A percentile compares a stretch with the other conserved stretches of the same genome.
phyloP scores from a whole-genome alignment of 2,113 vertebrate species.

The Hystrix cristata region DNA sequence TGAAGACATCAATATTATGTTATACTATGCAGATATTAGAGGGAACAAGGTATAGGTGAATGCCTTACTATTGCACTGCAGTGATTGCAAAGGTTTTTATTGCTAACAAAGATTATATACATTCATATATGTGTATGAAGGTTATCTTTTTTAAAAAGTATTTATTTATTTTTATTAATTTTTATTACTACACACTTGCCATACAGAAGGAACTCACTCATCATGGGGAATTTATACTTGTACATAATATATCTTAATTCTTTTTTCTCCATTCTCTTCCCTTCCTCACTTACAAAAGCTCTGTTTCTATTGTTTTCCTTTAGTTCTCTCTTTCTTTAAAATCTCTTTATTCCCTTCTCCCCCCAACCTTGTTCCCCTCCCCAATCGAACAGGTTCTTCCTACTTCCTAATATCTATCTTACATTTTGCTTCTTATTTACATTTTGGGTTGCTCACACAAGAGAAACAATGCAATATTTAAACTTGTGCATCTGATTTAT shows the following conservation, averaged over 20 bases:
- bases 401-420: background rate
- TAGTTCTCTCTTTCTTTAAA: background rate
- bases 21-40: background rate
- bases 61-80: accelerated
- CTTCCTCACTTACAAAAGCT: background rate
- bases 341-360: background rate
- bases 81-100: background rate
- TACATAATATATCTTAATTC: background rate
- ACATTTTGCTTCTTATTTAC: background rate
- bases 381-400: background rate
- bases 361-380: background rate
- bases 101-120: background rate
- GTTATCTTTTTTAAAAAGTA: background rate
- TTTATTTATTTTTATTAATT: background rate
- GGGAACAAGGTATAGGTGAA: accelerated
- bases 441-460: background rate
- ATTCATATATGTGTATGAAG: too few species aligned
- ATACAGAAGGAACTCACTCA: background rate
- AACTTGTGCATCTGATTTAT: background rate
- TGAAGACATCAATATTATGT: background rate
- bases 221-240: background rate
- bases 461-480: background rate
- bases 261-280: background rate
- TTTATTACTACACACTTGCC: background rate
- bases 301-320: background rate